Evolutionary conservation across 1,140 invertebrate genomes (phyloP), one percentile per base, ranked within the genome.

Genomic region (Plodia interpunctella): DNA sequence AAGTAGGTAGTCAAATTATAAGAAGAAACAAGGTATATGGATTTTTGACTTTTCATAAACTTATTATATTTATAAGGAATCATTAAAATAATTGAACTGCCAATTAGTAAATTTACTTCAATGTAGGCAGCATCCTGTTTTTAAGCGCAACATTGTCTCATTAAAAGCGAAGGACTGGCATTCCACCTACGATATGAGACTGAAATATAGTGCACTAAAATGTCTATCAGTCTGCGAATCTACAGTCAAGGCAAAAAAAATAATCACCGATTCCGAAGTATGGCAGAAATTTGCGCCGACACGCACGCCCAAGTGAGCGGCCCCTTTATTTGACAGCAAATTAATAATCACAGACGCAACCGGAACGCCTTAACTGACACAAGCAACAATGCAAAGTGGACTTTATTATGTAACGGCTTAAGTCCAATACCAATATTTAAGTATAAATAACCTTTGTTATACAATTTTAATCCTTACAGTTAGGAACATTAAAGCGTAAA

Each of bases 291-390:
- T 88, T 80, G 81, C 83, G 72, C 80, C 75, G 79, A 88, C 83
- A 85, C 86, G 83, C 80, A 87, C 84, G 82, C 86, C 84, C 84
- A 83, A 85, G 76, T 73, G 75, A 82, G 83, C 83, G 83, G 86
- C 84, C 84, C 82, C 83, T 88, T 87, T 88, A 88, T 88, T 87
- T 88, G 84, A 88, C 86, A 87, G 86, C 86, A 86, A 89, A 87
- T 89, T 87, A 88, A 88, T 88, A 88, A 88, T 79, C 74, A 62
- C 74, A 59, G 60, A 56, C 70, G 70, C 70, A 66, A 81, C 72
- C 75, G 78, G 64, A 87, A 83, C 75, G 86, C 62, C 79, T 62
- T 76, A 86, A 80, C 71, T 67, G 67, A 58, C 62, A 63, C 53
- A 44, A 66, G 57, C 55, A 62, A 55, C 65, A 78, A 69, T 68